Percentiles rank a stretch among this genome's conserved stretches.
phyloP scores from a whole-genome alignment of 2,888 invertebrate genomes.

The Thera britannica region DNA sequence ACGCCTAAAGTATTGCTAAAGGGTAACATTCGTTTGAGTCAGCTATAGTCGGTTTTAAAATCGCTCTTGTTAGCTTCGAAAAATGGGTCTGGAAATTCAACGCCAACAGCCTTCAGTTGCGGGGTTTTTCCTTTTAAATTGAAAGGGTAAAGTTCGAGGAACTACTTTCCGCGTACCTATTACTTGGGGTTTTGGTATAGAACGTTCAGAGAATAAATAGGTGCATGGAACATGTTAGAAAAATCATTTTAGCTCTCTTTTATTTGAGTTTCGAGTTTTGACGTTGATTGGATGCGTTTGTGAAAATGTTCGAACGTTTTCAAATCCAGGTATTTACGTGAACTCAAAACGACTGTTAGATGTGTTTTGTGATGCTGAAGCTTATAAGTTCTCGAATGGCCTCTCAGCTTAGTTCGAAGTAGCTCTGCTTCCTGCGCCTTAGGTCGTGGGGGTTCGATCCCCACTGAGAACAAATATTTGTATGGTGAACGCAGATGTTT shows the following conservation, averaged over 20 bases:
- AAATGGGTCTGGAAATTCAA: constrained; percentile 23
- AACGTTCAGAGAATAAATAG: constrained; percentile 14
- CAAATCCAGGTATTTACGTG: background rate
- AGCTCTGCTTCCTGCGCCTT: too few relatives aligned
- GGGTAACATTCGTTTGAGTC: constrained; percentile 5
- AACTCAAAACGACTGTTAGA: constrained; percentile 2
- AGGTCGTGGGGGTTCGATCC: too few relatives aligned
- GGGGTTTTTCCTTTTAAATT: constrained; percentile 28
- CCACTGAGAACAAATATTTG: too few relatives aligned
- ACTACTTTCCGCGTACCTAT: constrained; percentile 7
- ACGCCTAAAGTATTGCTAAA: background rate
- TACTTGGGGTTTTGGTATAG: constrained; percentile 11
- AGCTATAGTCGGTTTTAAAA: constrained; percentile 9
- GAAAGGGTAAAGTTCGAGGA: constrained; percentile 26
- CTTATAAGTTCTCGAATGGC: background rate
- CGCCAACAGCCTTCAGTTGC: constrained; percentile 21
- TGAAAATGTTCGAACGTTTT: background rate
- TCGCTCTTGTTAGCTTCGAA: constrained; percentile 18
- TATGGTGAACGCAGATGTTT: too few relatives aligned
- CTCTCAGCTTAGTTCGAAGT: too few relatives aligned
- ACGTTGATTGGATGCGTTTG: constrained; percentile 6
- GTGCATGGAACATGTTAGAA: constrained; percentile 7
- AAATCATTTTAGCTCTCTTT: constrained; percentile 15
- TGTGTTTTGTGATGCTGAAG: background rate
- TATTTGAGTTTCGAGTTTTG: constrained; percentile 5